Percentiles rank a stretch among this genome's conserved stretches.
These are phyloP conservation scores for Aurelia coerulea DNA, from an alignment of 30 jellyfish, hydroid and myxozoan species.

Conservation along the genomic window DNA sequence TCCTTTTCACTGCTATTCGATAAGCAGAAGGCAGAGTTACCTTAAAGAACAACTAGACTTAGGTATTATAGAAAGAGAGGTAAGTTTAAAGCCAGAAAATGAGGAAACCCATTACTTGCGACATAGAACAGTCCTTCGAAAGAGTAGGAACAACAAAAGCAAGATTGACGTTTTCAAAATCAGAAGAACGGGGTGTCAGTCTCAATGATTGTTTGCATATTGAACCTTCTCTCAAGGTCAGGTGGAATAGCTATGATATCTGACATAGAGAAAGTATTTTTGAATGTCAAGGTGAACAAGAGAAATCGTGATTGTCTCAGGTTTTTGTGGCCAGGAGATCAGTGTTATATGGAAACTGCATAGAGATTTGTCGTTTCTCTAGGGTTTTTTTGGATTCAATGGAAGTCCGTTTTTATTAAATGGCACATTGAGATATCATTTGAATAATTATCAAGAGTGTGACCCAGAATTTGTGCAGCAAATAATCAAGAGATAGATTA, in stretches of 20 bases:
- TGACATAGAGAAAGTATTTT: constrained; percentile 41
- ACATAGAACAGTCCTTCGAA: too few relatives aligned
- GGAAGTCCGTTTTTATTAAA: constrained; percentile 10
- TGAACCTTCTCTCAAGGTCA: constrained; percentile 38
- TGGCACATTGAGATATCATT: constrained; percentile 11
- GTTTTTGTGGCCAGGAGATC: constrained; percentile 31
- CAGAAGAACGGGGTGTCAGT: constrained; percentile 27
- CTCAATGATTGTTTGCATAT: constrained; percentile 60
- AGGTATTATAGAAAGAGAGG: too few relatives aligned
- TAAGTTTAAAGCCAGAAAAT: too few relatives aligned
- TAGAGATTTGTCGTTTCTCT: constrained; percentile 1
- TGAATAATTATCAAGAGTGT: constrained; percentile 21
- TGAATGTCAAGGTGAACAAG: constrained; percentile 18
- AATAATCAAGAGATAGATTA: constrained; percentile 10
- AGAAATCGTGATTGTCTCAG: constrained; percentile 36
- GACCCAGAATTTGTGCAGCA: constrained; percentile 34
- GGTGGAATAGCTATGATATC: constrained; percentile 5
- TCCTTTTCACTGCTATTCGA: too few relatives aligned
- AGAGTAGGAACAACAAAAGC: too few relatives aligned
- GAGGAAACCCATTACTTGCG: too few relatives aligned
- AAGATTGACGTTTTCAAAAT: background rate
- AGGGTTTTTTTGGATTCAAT: constrained; percentile 13
- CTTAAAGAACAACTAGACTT: too few relatives aligned
- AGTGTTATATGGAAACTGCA: background rate
- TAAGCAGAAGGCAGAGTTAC: too few relatives aligned